Conservation (phyloP, 2,113 vertebrate species). For the Microcebus tavaratra region DNA sequence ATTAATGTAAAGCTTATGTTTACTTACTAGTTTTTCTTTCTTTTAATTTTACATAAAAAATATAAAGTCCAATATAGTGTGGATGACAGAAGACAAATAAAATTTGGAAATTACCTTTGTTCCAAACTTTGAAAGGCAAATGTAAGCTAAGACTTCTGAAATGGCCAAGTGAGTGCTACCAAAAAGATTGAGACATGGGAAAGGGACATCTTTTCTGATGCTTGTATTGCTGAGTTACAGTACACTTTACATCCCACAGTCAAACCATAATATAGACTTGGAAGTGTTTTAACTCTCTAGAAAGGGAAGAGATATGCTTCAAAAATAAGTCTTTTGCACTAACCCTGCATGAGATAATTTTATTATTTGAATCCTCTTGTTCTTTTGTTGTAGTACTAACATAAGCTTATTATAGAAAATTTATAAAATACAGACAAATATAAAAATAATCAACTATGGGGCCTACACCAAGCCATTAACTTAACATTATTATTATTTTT, state of each 20-base stretch:
- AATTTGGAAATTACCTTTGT: background rate
- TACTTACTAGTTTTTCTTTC: background rate
- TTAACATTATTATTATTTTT: background rate
- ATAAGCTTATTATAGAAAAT: background rate
- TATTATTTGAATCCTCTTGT: background rate
- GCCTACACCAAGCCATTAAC: background rate
- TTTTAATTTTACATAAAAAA: background rate
- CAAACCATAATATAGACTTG: background rate
- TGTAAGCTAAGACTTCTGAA: background rate
- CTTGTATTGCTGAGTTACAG: background rate
- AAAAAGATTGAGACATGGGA: background rate
- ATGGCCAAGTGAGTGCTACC: background rate
- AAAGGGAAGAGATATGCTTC: background rate
- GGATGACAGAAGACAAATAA: background rate
- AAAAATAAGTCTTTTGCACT: background rate
- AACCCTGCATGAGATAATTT: background rate
- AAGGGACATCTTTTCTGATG: background rate
- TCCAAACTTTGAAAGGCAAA: background rate
- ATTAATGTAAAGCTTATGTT: background rate
- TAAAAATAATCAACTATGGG: background rate
- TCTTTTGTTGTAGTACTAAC: background rate
- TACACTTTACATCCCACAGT: rapidly evolving
- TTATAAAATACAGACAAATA: background rate
- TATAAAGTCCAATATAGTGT: background rate
- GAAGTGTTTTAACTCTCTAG: background rate